Evolutionary conservation across 2,888 invertebrate genomes (phyloP), one percentile per base, ranked within the genome.

Genomic region (Drosophila suboccidentalis): DNA sequence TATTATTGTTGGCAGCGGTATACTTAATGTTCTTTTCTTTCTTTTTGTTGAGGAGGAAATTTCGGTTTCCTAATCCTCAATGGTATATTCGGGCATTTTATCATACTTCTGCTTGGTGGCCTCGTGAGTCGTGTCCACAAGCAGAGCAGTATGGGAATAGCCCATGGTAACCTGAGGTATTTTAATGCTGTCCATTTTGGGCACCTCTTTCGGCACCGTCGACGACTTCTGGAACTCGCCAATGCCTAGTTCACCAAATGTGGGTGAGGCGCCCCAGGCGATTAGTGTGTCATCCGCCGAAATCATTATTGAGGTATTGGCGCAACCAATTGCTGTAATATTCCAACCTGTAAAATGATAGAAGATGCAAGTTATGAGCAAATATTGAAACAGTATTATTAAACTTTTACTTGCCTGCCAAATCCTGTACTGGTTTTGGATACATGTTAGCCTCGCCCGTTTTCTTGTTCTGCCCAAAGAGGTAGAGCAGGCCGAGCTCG

Each of bases 361-460:
- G 1, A n/a, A 22, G 3, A 19, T 17, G 9, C 4, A 10, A 19
- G 9, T n/a, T 11, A 0, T 13, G 5, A 15, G 19, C 6, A 22
- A 15, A 4, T 6, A 11, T 2, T 17, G 8, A 9, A 29, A 11
- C 2, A n/a, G 15, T 2, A 26, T 4, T 11, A 6, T 15, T 4
- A 11, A 15, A 6, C 10, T 22, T 1, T 3, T 15, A 70, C 78
- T 89, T 86, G 94, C 94, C 95, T 71, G 96, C 95, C n/a, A 98
- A 94, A 93, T 98, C 98, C 84, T 97, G 97, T 3, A 98, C 96
- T 0, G 97, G 97, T 91, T 98, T 98, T 0, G 98, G 98, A 91
- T 98, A 98, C 98, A 98, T 98, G 86, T 97, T 97, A 3, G 98
- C 98, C 92, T 98, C 98, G 0, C 98, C 98, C 0, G 97, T 97